These are phyloP conservation scores for Pagrus major DNA, from an alignment of 2,113 vertebrate genomes.

Conservation along the genomic window DNA sequence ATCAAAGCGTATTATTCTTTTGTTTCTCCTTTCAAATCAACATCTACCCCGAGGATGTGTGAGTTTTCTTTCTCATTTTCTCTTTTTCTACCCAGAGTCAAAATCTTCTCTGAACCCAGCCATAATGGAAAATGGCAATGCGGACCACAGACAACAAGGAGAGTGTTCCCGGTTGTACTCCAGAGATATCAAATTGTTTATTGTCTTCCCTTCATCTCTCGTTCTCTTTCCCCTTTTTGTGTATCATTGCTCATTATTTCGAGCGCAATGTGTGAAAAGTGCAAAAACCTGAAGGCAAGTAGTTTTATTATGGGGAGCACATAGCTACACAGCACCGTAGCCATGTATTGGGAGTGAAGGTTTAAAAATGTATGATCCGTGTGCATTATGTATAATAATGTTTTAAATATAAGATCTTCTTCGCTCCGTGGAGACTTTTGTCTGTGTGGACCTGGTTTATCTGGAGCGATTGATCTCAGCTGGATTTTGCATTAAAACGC, in stretches of 20 bases:
- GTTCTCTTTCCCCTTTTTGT: conserved; percentile 44
- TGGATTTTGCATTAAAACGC: conserved; percentile 48
- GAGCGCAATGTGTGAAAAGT: conserved; percentile 39
- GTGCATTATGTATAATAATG: conserved; percentile 76
- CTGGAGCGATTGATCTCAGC: conserved; percentile 63
- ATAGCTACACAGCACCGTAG: conserved; percentile 25
- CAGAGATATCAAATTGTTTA: conserved; percentile 76
- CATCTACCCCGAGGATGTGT: conserved; percentile 78
- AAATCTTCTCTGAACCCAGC: conserved; percentile 67
- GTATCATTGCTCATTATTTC: conserved; percentile 70
- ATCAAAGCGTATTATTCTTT: conserved; percentile 82
- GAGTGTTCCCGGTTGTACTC: conserved; percentile 52
- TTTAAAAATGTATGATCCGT: conserved; percentile 74
- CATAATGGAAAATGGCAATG: conserved; percentile 73
- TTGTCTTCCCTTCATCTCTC: conserved; percentile 64
- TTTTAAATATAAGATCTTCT: conserved; percentile 77
- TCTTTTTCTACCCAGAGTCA: conserved; percentile 49
- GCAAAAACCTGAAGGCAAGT: conserved; percentile 49
- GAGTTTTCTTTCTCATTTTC: conserved; percentile 53
- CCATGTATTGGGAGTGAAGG: conserved; percentile 38
- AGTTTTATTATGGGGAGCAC: conserved; percentile 42
- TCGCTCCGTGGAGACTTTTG: conserved; percentile 48
- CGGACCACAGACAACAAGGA: conserved; percentile 76
- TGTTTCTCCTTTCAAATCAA: conserved; percentile 81
- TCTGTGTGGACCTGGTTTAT: conserved; percentile 56